A percentile compares a stretch with the other conserved stretches of the same genome.
Conservation (phyloP, 2,888 invertebrate species). For the Leucophenga maculata region DNA sequence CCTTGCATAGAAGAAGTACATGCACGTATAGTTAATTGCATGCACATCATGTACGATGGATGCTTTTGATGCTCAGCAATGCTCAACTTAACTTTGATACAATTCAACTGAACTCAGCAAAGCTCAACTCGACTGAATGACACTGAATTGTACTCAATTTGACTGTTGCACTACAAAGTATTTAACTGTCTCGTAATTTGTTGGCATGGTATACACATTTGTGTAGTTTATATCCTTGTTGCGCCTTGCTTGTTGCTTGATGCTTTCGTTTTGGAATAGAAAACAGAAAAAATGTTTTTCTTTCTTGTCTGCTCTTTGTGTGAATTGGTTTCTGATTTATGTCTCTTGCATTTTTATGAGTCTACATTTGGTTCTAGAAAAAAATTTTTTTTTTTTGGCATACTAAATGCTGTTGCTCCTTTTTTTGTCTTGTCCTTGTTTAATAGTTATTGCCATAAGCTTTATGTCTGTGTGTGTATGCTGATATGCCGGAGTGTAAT, state of each 20-base stretch:
- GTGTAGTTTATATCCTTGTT: no score
- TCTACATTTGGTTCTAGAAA: constrained; percentile 38
- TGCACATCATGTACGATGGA: background rate
- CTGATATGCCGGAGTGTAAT: no score
- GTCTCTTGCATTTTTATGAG: constrained; percentile 40
- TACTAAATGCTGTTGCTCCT: constrained; percentile 21
- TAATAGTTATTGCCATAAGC: background rate
- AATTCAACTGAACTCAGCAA: background rate
- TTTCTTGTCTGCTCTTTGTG: constrained; percentile 3
- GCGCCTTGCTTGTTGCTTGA: background rate
- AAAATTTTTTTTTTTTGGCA: constrained; percentile 16
- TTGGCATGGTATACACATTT: no score
- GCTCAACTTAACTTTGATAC: background rate
- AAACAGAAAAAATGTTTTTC: no score
- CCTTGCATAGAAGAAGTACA: background rate
- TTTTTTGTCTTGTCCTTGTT: background rate
- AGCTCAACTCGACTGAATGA: background rate
- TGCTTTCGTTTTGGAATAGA: background rate
- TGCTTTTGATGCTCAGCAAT: background rate
- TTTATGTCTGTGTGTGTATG: background rate
- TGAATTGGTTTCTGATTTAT: constrained; percentile 43
- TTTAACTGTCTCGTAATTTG: no score
- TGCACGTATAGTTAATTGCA: constrained; percentile 3
- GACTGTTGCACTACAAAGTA: background rate
- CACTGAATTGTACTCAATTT: constrained; percentile 5